phyloP scores from a whole-genome alignment of 1,140 invertebrate species.

The Drosophila virilis region DNA sequence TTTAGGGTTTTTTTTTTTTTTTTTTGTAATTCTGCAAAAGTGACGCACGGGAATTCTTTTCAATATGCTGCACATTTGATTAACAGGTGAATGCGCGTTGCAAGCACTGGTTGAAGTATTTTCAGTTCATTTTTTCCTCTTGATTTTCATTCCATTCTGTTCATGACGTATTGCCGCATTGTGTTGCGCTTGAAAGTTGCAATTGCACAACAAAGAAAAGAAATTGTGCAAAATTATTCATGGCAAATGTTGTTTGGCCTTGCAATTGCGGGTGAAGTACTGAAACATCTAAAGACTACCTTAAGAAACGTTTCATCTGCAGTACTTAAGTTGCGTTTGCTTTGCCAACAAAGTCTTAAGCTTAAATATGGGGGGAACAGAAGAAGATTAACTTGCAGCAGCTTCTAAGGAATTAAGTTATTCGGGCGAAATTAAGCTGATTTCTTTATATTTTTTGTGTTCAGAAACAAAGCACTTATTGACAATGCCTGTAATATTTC shows the following conservation, averaged over 20 bases:
- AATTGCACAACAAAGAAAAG: conserved; percentile 12
- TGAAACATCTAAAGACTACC: conserved; percentile 7
- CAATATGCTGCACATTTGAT: conserved; percentile 73
- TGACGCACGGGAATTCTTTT: conserved; percentile 30
- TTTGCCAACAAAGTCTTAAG: conserved; percentile 1
- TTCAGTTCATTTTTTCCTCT: neutral
- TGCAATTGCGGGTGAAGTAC: neutral
- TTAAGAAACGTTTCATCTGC: conserved; percentile 6
- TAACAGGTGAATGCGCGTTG: conserved; percentile 41
- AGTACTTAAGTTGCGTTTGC: neutral
- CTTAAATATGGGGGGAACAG: neutral
- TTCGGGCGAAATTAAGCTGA: no score
- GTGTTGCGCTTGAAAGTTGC: conserved; percentile 12
- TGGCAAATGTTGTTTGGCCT: conserved; percentile 14
- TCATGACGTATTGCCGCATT: conserved; percentile 23
- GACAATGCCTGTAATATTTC: neutral
- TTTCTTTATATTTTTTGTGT: no score
- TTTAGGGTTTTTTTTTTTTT: conserved; percentile 5
- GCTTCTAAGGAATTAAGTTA: neutral
- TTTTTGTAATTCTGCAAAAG: conserved; percentile 19
- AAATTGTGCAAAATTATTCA: conserved; percentile 38
- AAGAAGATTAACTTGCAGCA: neutral
- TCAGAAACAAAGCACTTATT: neutral
- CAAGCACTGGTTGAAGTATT: neutral
- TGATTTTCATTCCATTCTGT: neutral